phyloP scores from a whole-genome alignment of 2,888 invertebrate genomes.

The Drosophila quinaria region DNA sequence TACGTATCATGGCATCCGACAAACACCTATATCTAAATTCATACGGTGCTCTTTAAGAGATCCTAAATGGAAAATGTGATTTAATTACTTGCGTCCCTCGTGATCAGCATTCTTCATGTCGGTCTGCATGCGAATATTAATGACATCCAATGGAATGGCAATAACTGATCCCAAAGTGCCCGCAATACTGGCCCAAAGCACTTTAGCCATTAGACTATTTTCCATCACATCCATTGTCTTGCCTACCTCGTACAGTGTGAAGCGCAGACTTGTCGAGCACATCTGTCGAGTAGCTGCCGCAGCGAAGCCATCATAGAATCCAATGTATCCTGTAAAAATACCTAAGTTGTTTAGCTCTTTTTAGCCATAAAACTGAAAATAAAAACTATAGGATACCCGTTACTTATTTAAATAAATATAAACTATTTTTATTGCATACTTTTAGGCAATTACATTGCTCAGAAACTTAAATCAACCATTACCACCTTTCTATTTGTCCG shows the following conservation, averaged over 20 bases:
- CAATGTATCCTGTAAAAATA: not conserved
- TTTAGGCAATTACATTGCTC: no score
- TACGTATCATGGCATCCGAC: slow-evolving; percentile 41
- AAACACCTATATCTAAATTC: slow-evolving; percentile 45
- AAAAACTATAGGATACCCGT: no score
- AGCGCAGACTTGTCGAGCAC: slow-evolving; percentile 51
- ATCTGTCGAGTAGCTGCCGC: slow-evolving; percentile 52
- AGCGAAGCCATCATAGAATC: slow-evolving; percentile 61
- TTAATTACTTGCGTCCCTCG: slow-evolving; percentile 41
- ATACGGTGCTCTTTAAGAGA: not conserved
- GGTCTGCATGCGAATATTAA: slow-evolving; percentile 62
- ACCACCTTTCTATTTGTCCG: no score
- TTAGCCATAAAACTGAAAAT: no score
- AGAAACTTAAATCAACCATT: no score
- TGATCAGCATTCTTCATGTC: slow-evolving; percentile 42
- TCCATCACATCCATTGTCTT: slow-evolving; percentile 21
- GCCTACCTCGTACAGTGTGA: slow-evolving; percentile 46
- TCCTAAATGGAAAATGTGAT: no score
- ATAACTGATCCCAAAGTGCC: slow-evolving; percentile 35
- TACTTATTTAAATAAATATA: no score
- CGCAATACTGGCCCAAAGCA: slow-evolving; percentile 42
- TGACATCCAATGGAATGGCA: slow-evolving; percentile 53
- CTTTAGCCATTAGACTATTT: slow-evolving; percentile 27
- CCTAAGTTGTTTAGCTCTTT: not conserved
- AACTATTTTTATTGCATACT: no score